Conservation (phyloP, 2,888 invertebrate genomes). For the Cryptus armator region DNA sequence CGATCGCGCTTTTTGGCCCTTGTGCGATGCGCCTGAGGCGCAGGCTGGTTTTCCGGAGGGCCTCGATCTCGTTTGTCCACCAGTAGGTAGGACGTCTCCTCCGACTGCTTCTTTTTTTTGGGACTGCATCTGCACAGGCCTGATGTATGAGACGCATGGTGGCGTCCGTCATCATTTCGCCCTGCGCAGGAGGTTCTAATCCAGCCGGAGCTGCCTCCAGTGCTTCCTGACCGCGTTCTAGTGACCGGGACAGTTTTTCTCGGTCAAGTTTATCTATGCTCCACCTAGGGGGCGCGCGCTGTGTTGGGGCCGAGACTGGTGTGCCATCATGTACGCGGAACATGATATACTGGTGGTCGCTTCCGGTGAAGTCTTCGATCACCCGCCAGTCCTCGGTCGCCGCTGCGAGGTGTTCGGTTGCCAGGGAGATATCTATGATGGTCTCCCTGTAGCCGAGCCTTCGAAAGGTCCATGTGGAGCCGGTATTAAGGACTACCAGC, state of each 20-base stretch:
- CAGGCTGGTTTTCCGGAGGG: conserved; percentile 33
- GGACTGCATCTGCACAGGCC: conserved; percentile 16
- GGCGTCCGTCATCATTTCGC: background rate
- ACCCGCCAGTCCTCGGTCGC: conserved; percentile 28
- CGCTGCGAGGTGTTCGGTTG: conserved; percentile 16
- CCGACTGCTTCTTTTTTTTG: background rate
- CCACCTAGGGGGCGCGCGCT: conserved; percentile 5
- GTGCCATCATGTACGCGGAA: background rate
- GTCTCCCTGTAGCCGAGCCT: conserved; percentile 31
- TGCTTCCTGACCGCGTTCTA: background rate
- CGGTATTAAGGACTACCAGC: conserved; percentile 60
- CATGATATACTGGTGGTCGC: conserved; percentile 44
- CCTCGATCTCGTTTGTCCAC: conserved; percentile 41
- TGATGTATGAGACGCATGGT: background rate
- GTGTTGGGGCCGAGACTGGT: background rate
- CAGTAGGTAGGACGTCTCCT: conserved; percentile 28
- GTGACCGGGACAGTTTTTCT: background rate
- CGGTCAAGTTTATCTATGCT: conserved; percentile 34
- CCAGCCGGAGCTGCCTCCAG: background rate
- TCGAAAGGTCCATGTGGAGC: conserved; percentile 21
- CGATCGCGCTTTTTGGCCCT: too few species aligned
- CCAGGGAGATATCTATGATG: conserved; percentile 43
- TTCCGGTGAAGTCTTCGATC: background rate
- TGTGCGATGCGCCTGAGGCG: conserved; percentile 4
- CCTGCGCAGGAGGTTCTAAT: background rate